Conservation (phyloP, 2,113 vertebrate species). For the Eptatretus burgeri region DNA sequence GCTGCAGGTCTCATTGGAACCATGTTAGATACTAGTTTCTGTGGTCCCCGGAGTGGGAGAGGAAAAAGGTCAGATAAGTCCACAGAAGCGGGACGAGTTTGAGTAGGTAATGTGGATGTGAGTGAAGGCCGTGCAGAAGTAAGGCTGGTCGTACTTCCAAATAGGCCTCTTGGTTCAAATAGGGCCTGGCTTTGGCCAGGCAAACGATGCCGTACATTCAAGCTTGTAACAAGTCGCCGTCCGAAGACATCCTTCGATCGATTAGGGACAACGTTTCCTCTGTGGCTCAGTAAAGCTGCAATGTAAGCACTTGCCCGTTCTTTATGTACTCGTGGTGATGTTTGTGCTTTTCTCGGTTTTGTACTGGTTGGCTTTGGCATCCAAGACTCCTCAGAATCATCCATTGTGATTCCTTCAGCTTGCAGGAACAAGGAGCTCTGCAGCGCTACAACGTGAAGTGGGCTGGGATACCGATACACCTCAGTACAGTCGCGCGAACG, state of each 20-base stretch:
- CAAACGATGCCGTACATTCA: too few species aligned
- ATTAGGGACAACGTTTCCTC: background rate
- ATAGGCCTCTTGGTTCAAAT: too few species aligned
- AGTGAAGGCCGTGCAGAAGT: too few species aligned
- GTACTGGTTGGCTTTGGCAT: background rate
- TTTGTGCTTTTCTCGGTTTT: background rate
- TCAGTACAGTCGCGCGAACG: conserved; percentile 31
- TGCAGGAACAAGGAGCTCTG: conserved; percentile 29
- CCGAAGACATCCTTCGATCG: background rate
- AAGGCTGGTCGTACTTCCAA: too few species aligned
- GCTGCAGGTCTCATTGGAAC: background rate
- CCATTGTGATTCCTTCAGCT: background rate
- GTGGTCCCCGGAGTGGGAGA: background rate
- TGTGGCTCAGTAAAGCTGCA: background rate
- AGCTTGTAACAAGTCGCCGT: background rate
- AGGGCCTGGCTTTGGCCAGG: too few species aligned
- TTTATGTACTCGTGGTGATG: background rate
- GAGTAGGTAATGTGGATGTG: too few species aligned
- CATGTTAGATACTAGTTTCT: background rate
- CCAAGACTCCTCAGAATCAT: background rate
- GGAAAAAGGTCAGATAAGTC: background rate
- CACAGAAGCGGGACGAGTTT: background rate
- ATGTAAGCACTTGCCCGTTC: background rate
- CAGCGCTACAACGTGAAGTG: conserved; percentile 32
- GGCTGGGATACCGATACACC: conserved; percentile 35